phyloP scores from a whole-genome alignment of 2,797 vertebrate genomes.

The Adrianichthys oophorus region DNA sequence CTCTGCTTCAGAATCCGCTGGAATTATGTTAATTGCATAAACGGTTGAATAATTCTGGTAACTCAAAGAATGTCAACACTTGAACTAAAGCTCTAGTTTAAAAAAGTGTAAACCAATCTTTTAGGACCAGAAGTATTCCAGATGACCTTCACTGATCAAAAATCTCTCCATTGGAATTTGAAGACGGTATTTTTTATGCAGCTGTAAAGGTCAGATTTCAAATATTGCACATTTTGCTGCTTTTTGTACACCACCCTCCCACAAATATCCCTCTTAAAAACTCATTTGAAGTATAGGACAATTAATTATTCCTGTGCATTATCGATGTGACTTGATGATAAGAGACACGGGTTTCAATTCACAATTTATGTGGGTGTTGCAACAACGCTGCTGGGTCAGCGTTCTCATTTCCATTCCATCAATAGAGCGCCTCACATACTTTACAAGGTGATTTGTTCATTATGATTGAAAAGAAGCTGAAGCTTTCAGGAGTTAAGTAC shows the following conservation, averaged over 20 bases:
- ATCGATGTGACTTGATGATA: slow-evolving; percentile 53
- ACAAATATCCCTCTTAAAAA: slow-evolving; percentile 17
- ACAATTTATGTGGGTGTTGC: slow-evolving; percentile 67
- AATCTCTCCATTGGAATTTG: too few species aligned
- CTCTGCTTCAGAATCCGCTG: too few species aligned
- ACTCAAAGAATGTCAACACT: too few species aligned
- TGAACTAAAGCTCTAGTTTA: too few species aligned
- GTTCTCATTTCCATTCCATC: slow-evolving; percentile 67
- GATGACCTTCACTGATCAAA: too few species aligned
- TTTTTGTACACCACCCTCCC: slow-evolving; percentile 1
- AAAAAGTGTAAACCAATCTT: too few species aligned
- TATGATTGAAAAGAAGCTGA: slow-evolving; percentile 52
- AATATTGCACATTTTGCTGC: not conserved
- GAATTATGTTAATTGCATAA: too few species aligned
- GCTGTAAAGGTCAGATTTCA: too few species aligned
- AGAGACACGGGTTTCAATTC: slow-evolving; percentile 46
- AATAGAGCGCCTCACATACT: slow-evolving; percentile 64
- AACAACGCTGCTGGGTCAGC: slow-evolving; percentile 67
- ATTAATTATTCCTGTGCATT: slow-evolving; percentile 62
- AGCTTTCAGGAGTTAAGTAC: slow-evolving; percentile 57
- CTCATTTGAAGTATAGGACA: slow-evolving; percentile 44
- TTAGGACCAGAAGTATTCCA: too few species aligned
- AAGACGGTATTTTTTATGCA: too few species aligned
- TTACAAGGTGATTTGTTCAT: slow-evolving; percentile 70
- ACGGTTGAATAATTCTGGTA: too few species aligned